A percentile compares a stretch with the other conserved stretches of the same genome.
phyloP scores from a whole-genome alignment of 2,888 invertebrate species.

The Apodemia hepburni region DNA sequence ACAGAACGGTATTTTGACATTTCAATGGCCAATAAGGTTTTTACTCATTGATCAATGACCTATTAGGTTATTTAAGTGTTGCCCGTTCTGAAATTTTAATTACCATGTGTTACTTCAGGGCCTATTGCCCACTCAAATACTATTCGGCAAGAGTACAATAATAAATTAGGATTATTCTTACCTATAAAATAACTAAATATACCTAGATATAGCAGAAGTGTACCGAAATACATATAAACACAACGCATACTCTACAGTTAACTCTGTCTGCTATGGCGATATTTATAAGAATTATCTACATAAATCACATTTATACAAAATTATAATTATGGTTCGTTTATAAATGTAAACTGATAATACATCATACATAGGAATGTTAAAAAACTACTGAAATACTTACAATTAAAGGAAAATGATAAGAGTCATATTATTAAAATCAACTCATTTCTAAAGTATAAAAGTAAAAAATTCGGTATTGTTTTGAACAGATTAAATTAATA shows the following conservation, averaged over 20 bases:
- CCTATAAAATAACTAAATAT: slow-evolving; percentile 1
- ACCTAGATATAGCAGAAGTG: slow-evolving; percentile 2
- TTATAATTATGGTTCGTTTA: slow-evolving; percentile 43
- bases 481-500: too few relatives aligned
- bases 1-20: not conserved
- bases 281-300: slow-evolving; percentile 38
- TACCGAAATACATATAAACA: not conserved
- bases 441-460: too few relatives aligned
- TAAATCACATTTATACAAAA: slow-evolving; percentile 46
- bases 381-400: too few relatives aligned
- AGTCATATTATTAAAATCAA: too few relatives aligned
- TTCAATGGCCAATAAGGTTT: not conserved
- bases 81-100: slow-evolving; percentile 18
- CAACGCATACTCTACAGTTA: slow-evolving; percentile 9
- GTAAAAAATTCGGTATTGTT: too few relatives aligned
- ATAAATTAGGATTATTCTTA: slow-evolving; percentile 14
- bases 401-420: too few relatives aligned
- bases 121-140: slow-evolving; percentile 15
- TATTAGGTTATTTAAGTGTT: not conserved
- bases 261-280: slow-evolving; percentile 23
- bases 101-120: slow-evolving; percentile 21
- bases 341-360: too few relatives aligned
- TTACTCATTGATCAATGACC: not conserved
- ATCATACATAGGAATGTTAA: too few relatives aligned
- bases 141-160: slow-evolving; percentile 29